Percentiles rank a stretch among this genome's conserved stretches.
Conservation (phyloP, 2,797 vertebrate species). For the Pangasius mekongensis region DNA sequence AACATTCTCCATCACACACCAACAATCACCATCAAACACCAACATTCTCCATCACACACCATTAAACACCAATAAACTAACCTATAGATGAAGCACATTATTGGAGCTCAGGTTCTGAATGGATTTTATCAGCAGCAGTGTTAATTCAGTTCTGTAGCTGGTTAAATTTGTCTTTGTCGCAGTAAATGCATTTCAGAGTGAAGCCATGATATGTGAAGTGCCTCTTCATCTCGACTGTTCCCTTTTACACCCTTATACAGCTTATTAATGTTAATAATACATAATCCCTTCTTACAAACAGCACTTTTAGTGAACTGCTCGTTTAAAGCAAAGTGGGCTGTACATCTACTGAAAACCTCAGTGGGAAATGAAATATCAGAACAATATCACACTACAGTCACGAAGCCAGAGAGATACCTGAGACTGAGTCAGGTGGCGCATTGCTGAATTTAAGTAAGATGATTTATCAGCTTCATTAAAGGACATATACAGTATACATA, state of each 20-base stretch:
- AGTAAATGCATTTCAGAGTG: neutral
- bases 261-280: neutral
- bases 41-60: neutral
- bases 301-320: neutral
- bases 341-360: neutral
- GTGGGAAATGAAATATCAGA: neutral
- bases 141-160: neutral
- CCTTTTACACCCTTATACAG: neutral
- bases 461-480: neutral
- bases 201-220: neutral
- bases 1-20: neutral
- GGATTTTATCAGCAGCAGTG: neutral
- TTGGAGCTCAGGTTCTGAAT: neutral
- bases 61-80: neutral
- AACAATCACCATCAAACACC: neutral
- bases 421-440: neutral
- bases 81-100: neutral
- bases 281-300: neutral
- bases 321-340: neutral
- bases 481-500: neutral
- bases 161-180: neutral
- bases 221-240: neutral
- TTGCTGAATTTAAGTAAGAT: neutral
- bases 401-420: neutral
- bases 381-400: neutral